Base-by-base conservation (phyloP, 2,797 vertebrate species). In the Rhynchonycteris naso region DNA sequence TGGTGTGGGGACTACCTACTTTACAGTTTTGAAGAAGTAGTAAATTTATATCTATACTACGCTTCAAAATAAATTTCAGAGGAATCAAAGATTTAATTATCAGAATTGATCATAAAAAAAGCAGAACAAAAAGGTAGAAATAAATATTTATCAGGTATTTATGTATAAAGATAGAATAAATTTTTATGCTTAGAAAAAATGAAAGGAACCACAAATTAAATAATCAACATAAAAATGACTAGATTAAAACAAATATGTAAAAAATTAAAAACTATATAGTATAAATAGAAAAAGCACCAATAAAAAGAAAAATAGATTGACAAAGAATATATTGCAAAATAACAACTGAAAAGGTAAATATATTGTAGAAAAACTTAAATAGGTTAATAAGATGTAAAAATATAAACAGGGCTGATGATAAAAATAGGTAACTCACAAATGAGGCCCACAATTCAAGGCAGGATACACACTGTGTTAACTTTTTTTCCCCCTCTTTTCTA, bases 41-140 rank as follows among this genome's bases (percentile, higher is more conserved):
- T 72, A 59, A 22, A 59, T 82, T 78, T 76, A 35, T 19, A 26
- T 71, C n/a, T 63, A 87, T 13, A 33, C 5, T 47, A 54, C 50
- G 75, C 14, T 90, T 96, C 56, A 82, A 87, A 87, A 30, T 66
- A 71, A 38, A 86, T 87, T 76, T 86, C 47, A 71, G 69, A 28
- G 59, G 16, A 22, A 71, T 58, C 82, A 82, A 63, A 82, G 24
- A 72, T 65, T 81, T 80, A 81, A 79, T 68, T 54, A 84, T 75
- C 61, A 81, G 88, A 90, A 65, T 5, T 71, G 19, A 72, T 91
- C 18, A 66, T 54, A 33, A 7, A 52, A 43, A 68, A 83, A 30
- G 13, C 43, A 71, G 59, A 85, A 78, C 14, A 88, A 87, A 22
- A 35, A 91, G 35, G 22, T 81, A 43, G 76, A 90, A 80, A 12